Evolutionary conservation across 1,140 invertebrate species (phyloP).

Genomic region (Nephila pilipes): DNA sequence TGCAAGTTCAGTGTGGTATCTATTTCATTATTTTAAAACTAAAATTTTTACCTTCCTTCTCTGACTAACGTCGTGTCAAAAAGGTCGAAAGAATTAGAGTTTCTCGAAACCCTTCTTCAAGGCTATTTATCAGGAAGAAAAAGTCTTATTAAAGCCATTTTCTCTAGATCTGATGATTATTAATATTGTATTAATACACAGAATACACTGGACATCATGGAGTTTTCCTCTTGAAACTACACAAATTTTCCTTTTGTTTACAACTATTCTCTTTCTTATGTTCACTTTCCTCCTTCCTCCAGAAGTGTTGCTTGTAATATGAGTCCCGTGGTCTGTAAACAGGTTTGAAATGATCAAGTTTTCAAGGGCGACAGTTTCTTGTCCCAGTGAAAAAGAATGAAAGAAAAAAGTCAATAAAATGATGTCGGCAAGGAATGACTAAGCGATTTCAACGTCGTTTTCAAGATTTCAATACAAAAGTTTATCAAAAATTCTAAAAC

Average conservation of each 20-base stretch:
- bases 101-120: background rate
- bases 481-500: no score
- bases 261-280: background rate
- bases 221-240: background rate
- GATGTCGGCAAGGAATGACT: background rate
- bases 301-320: background rate
- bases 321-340: conserved; percentile 26
- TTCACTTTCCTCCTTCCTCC: conserved; percentile 50
- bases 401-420: background rate
- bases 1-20: conserved; percentile 11
- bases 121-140: conserved; percentile 36
- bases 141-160: background rate
- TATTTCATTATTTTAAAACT: background rate
- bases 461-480: no score
- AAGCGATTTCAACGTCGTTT: background rate
- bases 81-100: background rate
- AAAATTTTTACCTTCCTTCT: background rate
- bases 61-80: conserved; percentile 3
- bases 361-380: conserved; percentile 6
- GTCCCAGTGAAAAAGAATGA: background rate
- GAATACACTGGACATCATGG: conserved; percentile 1
- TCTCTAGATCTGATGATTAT: conserved; percentile 41
- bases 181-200: conserved; percentile 41
- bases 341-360: conserved; percentile 17
- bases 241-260: conserved; percentile 26